Base-by-base conservation (phyloP, 2,113 vertebrate species). In the Cyprinodon brontotheroides region DNA sequence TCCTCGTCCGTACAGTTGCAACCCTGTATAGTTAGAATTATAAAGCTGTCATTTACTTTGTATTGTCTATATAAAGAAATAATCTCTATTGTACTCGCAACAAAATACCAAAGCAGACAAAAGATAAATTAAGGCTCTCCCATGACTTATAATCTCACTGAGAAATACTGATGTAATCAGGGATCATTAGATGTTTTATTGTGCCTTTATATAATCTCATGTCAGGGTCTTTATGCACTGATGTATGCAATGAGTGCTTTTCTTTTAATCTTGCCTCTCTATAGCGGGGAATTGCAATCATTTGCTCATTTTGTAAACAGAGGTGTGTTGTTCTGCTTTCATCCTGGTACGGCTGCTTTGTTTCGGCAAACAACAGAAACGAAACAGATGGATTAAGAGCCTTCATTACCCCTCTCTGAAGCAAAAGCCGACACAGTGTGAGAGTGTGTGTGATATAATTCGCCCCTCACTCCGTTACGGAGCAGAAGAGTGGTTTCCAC, bases 301-400 rank as follows among this genome's bases (percentile, higher is more conserved):
- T 91, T 86, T 91, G 70, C 68, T 83, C 47, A 75, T 81, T 88
- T 85, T 76, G 53, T 74, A 59, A 86, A 89, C 62, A 38, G 71
- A 86, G 79, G 83, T 74, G 22, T 4, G 72, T 87, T 85, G 72
- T 87, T 85, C 61, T 39, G 77, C 86, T 89, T 83, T 86, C 78
- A 79, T 91, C 71, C 66, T 57, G 66, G 72, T 61, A 41, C 22
- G 69, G 65, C 50, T 68, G 80, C 85, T 83, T 92, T 93, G 87
- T 92, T 91, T 85, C 79, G 75, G 74, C 79, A 64, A 39, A 79
- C 65, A 78, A 71, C 50, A 80, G 61, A 83, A 78, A 78, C 53
- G 61, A 90, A 89, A 88, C 81, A 83, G 81, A 90, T 76, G 83
- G 87, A 92, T 92, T 91, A 92, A 88, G 86, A 81, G 87, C 84